Conservation (phyloP, 2,113 vertebrate species). For the Ovibos moschatus region DNA sequence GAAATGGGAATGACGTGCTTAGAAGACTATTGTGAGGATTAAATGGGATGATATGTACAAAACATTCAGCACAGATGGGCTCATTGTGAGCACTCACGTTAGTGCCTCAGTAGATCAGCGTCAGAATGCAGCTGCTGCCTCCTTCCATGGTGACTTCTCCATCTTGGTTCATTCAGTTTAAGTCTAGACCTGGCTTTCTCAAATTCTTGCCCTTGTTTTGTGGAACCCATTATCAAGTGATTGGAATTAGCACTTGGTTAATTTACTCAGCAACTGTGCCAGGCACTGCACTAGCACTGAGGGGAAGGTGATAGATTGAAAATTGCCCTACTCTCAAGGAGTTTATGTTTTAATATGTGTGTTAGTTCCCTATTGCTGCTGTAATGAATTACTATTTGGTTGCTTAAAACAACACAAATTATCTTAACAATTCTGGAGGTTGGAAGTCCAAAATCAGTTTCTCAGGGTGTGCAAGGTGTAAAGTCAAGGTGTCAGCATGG, state of each 20-base stretch:
- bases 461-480: not conserved
- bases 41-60: not conserved
- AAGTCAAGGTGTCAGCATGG: not conserved
- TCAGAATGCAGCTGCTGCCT: not conserved
- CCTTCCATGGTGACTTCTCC: not conserved
- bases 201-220: not conserved
- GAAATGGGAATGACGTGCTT: not conserved
- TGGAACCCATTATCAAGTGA: not conserved
- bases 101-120: not conserved
- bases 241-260: not conserved
- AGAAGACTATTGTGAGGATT: not conserved
- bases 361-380: not conserved
- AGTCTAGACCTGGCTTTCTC: not conserved
- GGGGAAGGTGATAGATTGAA: not conserved
- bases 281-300: not conserved
- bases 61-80: not conserved
- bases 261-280: not conserved
- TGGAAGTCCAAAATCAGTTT: not conserved
- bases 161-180: not conserved
- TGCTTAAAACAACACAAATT: not conserved
- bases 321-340: not conserved
- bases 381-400: not conserved
- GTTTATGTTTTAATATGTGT: not conserved
- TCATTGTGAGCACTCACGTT: not conserved
- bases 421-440: not conserved